phyloP scores from a whole-genome alignment of 2,797 vertebrate genomes.

The Emys orbicularis region DNA sequence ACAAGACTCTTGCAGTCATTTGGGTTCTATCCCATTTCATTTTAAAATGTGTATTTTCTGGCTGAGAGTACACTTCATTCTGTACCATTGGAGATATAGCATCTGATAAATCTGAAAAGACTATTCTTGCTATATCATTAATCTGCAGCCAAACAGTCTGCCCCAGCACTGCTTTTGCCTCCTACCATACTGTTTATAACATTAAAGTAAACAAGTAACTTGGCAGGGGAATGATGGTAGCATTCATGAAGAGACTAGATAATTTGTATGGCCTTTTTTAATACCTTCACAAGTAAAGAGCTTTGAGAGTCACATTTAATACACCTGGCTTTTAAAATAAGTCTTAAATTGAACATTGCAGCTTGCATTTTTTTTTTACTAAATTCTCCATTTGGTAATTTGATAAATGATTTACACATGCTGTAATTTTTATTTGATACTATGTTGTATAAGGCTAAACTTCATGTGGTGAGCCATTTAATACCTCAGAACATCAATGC shows the following conservation, averaged over 20 bases:
- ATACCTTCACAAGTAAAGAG: neutral
- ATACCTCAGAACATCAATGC: neutral
- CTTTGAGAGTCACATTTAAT: too few relatives aligned
- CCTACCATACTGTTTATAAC: neutral
- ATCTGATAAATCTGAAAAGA: neutral
- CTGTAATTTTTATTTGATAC: neutral
- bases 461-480: neutral
- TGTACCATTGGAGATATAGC: neutral
- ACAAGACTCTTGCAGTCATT: neutral
- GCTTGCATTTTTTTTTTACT: neutral
- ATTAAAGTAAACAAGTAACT: too few relatives aligned
- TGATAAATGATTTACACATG: neutral
- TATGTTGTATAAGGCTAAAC: neutral
- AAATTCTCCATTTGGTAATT: neutral
- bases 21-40: neutral
- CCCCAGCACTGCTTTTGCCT: neutral
- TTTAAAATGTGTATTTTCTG: neutral
- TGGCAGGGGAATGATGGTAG: neutral
- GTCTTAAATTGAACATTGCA: neutral
- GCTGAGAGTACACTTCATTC: neutral
- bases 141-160: neutral
- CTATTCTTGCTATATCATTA: fast-evolving
- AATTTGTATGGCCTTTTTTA: neutral
- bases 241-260: neutral
- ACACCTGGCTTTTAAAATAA: neutral